Conservation (phyloP, 2,113 vertebrate species). For the Girardinichthys multiradiatus region DNA sequence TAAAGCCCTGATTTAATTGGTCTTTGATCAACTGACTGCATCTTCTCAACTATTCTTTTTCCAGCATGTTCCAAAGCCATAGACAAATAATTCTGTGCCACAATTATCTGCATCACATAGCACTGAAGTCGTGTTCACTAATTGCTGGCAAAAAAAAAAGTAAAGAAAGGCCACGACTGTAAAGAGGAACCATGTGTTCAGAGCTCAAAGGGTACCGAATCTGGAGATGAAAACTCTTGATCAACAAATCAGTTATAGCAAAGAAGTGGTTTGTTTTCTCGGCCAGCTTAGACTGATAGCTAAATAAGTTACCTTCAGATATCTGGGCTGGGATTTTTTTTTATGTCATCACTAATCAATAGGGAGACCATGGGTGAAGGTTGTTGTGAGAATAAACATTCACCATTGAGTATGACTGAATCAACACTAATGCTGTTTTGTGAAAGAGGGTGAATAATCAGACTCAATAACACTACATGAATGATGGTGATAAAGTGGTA, state of each 20-base stretch:
- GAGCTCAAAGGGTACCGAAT: conserved; percentile 14
- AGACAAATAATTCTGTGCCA: conserved; percentile 8
- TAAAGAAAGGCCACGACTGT: conserved; percentile 18
- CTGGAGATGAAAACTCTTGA: conserved; percentile 44
- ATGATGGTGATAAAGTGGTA: too few species aligned
- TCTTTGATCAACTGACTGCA: conserved; percentile 41
- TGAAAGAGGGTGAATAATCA: background rate
- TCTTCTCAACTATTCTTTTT: conserved; percentile 17
- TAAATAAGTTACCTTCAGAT: conserved; percentile 20
- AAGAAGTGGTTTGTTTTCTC: conserved; percentile 44
- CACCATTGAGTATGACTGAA: background rate
- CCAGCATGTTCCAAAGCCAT: conserved; percentile 17
- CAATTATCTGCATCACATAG: conserved; percentile 4
- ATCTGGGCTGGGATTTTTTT: conserved; percentile 9
- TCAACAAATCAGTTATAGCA: conserved; percentile 52
- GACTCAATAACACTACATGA: too few species aligned
- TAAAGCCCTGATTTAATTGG: conserved; percentile 9
- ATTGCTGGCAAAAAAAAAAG: conserved; percentile 59
- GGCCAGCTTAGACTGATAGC: conserved; percentile 7
- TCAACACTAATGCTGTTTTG: background rate
- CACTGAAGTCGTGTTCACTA: conserved; percentile 46
- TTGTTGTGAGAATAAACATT: background rate
- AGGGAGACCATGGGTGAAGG: conserved; percentile 1
- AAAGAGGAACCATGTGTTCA: conserved; percentile 31
- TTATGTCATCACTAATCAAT: conserved; percentile 20